These are phyloP conservation scores for Dolichoris vasculosae DNA, from an alignment of 1,140 invertebrate genomes.

Conservation along the genomic window DNA sequence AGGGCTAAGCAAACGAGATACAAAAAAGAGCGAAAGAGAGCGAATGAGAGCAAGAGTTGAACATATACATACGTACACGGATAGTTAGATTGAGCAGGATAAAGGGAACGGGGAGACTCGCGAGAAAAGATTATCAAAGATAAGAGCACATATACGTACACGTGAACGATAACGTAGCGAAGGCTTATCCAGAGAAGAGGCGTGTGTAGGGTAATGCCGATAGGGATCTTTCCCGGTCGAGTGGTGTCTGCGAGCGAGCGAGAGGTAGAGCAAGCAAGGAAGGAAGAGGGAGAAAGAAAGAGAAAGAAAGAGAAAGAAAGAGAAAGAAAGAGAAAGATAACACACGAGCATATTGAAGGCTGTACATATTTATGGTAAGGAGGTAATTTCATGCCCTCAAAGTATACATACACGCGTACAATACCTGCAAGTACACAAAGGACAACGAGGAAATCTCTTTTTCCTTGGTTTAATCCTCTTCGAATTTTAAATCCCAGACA, in stretches of 20 bases:
- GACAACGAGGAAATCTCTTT: constrained; percentile 19
- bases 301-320: background rate
- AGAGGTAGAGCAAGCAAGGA: background rate
- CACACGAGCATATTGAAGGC: background rate
- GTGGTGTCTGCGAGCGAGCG: background rate
- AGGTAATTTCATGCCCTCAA: constrained; percentile 33
- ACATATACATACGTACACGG: constrained; percentile 40
- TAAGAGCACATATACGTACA: constrained; percentile 21
- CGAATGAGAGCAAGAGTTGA: constrained; percentile 36
- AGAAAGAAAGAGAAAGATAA: background rate
- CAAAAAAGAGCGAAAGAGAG: constrained; percentile 37
- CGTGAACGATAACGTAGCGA: background rate
- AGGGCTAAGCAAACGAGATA: constrained; percentile 39
- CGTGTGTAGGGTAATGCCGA: constrained; percentile 48
- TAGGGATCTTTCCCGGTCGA: constrained; percentile 45
- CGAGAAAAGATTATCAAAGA: constrained; percentile 40
- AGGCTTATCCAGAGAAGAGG: constrained; percentile 9
- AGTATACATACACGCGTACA: background rate
- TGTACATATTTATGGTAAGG: constrained; percentile 45
- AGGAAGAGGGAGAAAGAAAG: background rate
- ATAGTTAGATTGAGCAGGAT: constrained; percentile 52
- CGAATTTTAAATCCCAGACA: constrained; percentile 6
- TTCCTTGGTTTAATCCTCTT: constrained; percentile 8
- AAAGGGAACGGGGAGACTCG: constrained; percentile 27
- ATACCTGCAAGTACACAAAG: constrained; percentile 3